Evolutionary conservation across 2,113 vertebrate species (phyloP), one percentile per base, ranked within the genome.

Genomic region (Vireo altiloquus): DNA sequence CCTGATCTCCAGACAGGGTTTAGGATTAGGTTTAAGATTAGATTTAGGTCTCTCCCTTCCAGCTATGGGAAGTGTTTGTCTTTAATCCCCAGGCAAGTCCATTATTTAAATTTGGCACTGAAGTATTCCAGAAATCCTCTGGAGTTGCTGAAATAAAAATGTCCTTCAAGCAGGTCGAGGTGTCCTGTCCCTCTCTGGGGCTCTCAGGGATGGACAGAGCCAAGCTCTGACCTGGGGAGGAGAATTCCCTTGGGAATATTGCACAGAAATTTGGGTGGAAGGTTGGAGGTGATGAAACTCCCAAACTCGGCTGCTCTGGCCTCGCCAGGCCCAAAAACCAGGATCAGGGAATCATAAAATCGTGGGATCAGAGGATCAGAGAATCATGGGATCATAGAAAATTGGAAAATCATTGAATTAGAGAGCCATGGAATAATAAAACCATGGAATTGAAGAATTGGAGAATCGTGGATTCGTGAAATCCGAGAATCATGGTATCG

Each of bases 381-480:
- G 39, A 42, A 24, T 20, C 42, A 14, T 13, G 40, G 40, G 14
- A 42, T 42, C 39, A 30, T 8, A 4, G 24, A 18, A 11, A 33
- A 56, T 57, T 9, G 5, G 1, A 9, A 10, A 35, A 57, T 35
- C 2, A 22, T 8, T 19, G 53, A 21, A 33, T 56, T 7, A 4
- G 17, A 18, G 6, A 20, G 27, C 21, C 2, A 6, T 1, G 3
- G 28, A 60, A 19, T 8, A 8, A 39, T 3, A 6, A 5, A 31
- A 24, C n/a, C 2, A 1, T 3, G 10, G 31, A 11, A 35, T 15
- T 9, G 1, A 4, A 10, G 10, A 39, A 40, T 40, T 13, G 13
- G 39, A 40, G 39, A 40, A 13, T 40, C 39, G n/a, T n/a, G n/a
- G n/a, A n/a, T n/a, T n/a, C n/a, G n/a, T n/a, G 3, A 7, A 8